Percentiles rank a stretch among this genome's conserved stretches.
These are phyloP conservation scores for Seladonia tumulorum DNA, from an alignment of 2,888 invertebrate species.

Conservation along the genomic window DNA sequence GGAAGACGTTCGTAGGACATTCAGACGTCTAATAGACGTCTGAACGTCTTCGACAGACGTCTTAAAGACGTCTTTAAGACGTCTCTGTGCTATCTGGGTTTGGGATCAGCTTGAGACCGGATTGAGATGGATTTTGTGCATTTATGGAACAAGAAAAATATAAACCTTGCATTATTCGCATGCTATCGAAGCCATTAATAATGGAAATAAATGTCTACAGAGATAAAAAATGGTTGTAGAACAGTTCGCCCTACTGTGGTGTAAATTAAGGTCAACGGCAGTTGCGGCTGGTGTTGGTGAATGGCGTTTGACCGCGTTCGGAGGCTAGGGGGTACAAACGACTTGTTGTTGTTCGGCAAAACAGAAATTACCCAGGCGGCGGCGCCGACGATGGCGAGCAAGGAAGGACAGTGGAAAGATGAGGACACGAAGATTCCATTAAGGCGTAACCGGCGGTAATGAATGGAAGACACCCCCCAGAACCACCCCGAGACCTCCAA, in stretches of 20 bases:
- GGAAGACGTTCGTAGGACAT: no score
- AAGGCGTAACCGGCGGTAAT: conserved; percentile 82
- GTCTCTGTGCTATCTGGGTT: no score
- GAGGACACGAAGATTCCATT: conserved; percentile 83
- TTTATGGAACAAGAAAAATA: no score
- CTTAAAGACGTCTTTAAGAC: no score
- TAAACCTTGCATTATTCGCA: no score
- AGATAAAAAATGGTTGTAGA: neutral
- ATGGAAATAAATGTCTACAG: neutral
- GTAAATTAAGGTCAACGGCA: conserved; percentile 62
- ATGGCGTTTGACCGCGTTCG: conserved; percentile 55
- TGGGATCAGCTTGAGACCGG: no score
- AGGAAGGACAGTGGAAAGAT: conserved; percentile 76
- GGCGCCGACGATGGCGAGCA: conserved; percentile 52
- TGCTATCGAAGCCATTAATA: neutral
- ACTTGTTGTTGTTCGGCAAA: conserved; percentile 77
- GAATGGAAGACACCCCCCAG: conserved; percentile 80
- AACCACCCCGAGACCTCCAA: conserved; percentile 66
- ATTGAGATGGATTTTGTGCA: no score
- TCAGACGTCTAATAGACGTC: no score
- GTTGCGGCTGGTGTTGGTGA: conserved; percentile 61
- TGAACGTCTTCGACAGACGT: no score
- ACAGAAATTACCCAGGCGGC: conserved; percentile 77
- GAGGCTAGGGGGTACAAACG: conserved; percentile 71
- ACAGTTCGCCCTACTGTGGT: conserved; percentile 1